Evolutionary conservation across 2,113 vertebrate species (phyloP), one percentile per base, ranked within the genome.

Genomic region (Miniopterus natalensis): DNA sequence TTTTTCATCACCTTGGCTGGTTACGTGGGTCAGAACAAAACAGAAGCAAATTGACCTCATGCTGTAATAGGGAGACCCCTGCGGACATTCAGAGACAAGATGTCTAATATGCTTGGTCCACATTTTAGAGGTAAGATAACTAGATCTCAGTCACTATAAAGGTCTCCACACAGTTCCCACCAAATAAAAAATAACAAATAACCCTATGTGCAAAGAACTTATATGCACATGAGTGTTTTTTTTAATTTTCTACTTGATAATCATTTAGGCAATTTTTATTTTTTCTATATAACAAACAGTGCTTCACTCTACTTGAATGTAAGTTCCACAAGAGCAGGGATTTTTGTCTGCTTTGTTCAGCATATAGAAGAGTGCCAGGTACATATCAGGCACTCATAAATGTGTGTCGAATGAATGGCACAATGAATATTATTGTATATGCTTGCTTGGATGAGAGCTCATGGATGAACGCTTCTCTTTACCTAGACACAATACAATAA

Each of bases 71-170:
- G 17, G 25, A 81, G 53, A 93, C 4, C 61, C 23, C 42, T 75
- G 27, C n/a, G 66, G 66, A 86, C 14, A 49, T 74, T 57, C 81
- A 59, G 87, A 96, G 49, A 88, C 45, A 71, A 55, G 27, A 90
- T 83, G 31, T 9, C 36, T 73, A 53, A 68, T 63, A 68, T 55
- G 42, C 15, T 78, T 78, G 49, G 29, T 36, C 49, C 59, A 83
- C 15, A 42, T 73, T 89, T 97, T 93, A 61, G 9, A 80, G 3
- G 8, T 84, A 95, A 66, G 14, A 74, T 85, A 95, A 94, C 29
- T 68, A 86, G 68, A 63, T 90, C 42, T 89, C 79, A 68, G 42
- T 57, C 57, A 71, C 55, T 68, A n/a, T 53, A 89, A 86, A 83
- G 29, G 47, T 88, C 68, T 92, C 84, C 47, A 68, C 77, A 77